Evolutionary conservation across 2,113 vertebrate species (phyloP).

Genomic region (Chloropsis hardwickii): DNA sequence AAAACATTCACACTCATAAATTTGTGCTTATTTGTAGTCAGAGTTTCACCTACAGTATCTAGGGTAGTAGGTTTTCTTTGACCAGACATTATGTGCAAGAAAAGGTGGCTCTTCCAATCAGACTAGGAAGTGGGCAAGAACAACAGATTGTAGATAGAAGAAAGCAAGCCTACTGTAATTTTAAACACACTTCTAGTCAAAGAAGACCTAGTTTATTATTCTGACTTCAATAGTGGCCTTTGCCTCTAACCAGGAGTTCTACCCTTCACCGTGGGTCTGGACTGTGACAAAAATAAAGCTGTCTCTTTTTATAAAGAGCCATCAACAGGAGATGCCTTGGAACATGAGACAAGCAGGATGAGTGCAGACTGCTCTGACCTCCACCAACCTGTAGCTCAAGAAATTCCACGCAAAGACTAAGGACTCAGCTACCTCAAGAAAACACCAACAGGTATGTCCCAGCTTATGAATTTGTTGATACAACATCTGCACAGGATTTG

Average conservation of each 20-base stretch:
- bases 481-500: not conserved
- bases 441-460: not conserved
- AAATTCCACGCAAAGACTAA: not conserved
- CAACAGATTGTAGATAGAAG: not conserved
- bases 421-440: not conserved
- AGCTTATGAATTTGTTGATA: not conserved
- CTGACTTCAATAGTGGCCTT: not conserved
- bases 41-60: not conserved
- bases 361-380: not conserved
- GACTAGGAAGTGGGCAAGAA: not conserved
- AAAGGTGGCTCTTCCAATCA: not conserved
- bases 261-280: not conserved
- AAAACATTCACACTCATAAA: not conserved
- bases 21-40: not conserved
- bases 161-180: not conserved
- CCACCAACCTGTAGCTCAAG: not conserved
- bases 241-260: not conserved
- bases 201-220: not conserved
- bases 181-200: not conserved
- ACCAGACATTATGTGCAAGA: not conserved
- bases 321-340: not conserved
- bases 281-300: not conserved
- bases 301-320: not conserved
- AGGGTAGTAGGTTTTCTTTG: not conserved
- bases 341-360: not conserved